Evolutionary conservation across 1,140 invertebrate genomes (phyloP), one percentile per base, ranked within the genome.

Genomic region (Hyphantria cunea): DNA sequence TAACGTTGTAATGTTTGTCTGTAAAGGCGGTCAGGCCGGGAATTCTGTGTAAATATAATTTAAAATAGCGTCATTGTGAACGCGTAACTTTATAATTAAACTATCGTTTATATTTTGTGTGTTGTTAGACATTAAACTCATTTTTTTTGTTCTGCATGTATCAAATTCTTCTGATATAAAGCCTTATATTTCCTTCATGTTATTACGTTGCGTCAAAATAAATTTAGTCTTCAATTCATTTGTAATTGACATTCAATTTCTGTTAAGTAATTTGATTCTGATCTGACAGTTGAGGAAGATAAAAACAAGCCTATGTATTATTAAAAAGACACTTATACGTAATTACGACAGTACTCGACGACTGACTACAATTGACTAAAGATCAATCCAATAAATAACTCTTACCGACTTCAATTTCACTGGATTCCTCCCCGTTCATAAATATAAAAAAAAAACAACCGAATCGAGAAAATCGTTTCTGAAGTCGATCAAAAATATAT

Each of bases 31-130:
- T 54, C 65, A 70, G 74, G 74, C 74, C 74, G 74, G 74, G 76
- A 76, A 68, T 68, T 69, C 44, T 70, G 74, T 80, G 72, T 77
- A 77, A 75, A 77, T 77, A 76, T 51, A 52, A 63, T 54, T 51
- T 58, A 37, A 48, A 48, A 58, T 58, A 44, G 54, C 54, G 44
- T 48, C 49, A 12, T 59, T 44, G 47, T 12, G 15, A 48, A 37
- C 54, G 44, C 12, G 17, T 34, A 45, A 45, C 15, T 47, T 44
- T 48, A 48, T 17, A 15, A 55, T 41, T 59, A 50, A n/a, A n/a
- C n/a, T n/a, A n/a, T n/a, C n/a, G n/a, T n/a, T n/a, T n/a, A n/a
- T n/a, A n/a, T n/a, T n/a, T n/a, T n/a, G n/a, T n/a, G n/a, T n/a
- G n/a, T n/a, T n/a, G n/a, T n/a, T n/a, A n/a, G n/a, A n/a, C n/a